phyloP scores from a whole-genome alignment of 2,888 invertebrate genomes.

The Myopa testacea region DNA sequence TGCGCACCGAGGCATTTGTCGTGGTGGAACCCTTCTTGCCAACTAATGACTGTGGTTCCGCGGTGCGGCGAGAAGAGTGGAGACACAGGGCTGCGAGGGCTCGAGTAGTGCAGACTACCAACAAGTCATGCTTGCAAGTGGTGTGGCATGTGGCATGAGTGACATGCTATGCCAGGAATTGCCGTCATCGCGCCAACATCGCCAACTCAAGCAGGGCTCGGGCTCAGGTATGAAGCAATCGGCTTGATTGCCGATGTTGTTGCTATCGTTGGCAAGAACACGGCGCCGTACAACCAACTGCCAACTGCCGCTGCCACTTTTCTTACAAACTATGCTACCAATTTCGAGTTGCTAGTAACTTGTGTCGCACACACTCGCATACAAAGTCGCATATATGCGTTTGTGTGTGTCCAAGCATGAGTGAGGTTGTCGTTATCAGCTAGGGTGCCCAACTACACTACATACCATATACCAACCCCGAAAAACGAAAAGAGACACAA shows the following conservation, averaged over 20 bases:
- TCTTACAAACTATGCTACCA: conserved; percentile 24
- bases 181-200: conserved; percentile 38
- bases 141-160: conserved; percentile 39
- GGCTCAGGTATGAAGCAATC: not conserved
- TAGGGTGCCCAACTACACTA: not conserved
- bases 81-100: not conserved
- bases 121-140: conserved; percentile 19
- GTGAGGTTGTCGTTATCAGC: conserved; percentile 20
- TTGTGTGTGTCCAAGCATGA: conserved; percentile 9
- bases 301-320: conserved; percentile 24
- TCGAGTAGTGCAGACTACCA: not conserved
- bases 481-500: conserved; percentile 20
- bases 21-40: conserved; percentile 20
- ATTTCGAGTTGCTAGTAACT: conserved; percentile 3
- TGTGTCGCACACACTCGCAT: not conserved
- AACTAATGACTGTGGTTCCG: not conserved
- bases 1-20: conserved; percentile 25
- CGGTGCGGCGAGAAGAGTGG: conserved; percentile 6
- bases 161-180: conserved; percentile 39
- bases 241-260: conserved; percentile 18
- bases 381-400: not conserved
- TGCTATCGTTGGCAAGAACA: conserved; percentile 37
- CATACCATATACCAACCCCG: conserved; percentile 19
- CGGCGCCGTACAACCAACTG: conserved; percentile 22
- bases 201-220: conserved; percentile 22